Evolutionary conservation across 1,140 invertebrate species (phyloP).

Genomic region (Pseudomyrmex cubaensis): DNA sequence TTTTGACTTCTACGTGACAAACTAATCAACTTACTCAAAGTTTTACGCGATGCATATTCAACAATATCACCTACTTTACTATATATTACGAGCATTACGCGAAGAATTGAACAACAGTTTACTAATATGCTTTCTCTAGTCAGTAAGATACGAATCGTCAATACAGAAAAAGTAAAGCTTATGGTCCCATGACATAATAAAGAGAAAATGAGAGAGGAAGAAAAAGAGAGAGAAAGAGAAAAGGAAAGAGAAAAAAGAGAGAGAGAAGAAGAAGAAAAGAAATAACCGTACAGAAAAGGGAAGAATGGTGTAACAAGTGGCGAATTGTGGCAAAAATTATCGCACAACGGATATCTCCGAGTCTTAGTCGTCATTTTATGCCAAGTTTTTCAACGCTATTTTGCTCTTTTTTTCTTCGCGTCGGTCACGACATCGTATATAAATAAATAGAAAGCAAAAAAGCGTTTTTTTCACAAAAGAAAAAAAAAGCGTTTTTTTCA

Average conservation of each 20-base stretch:
- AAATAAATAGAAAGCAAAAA: background rate
- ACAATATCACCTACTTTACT: constrained; percentile 1
- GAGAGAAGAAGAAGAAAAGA: background rate
- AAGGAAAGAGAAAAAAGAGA: background rate
- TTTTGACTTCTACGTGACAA: background rate
- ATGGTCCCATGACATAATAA: constrained; percentile 51
- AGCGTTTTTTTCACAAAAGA: background rate
- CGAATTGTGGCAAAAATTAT: constrained; percentile 15
- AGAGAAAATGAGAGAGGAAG: background rate
- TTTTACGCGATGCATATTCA: background rate
- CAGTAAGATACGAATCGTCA: constrained; percentile 31
- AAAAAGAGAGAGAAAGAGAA: background rate
- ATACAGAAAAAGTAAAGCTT: constrained; percentile 23
- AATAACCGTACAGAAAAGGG: constrained; percentile 10
- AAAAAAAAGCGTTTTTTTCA: too few species aligned
- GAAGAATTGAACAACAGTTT: constrained; percentile 12
- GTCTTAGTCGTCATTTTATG: constrained; percentile 18
- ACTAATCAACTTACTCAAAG: constrained; percentile 28
- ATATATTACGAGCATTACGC: constrained; percentile 13
- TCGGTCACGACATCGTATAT: background rate
- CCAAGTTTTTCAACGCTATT: constrained; percentile 1
- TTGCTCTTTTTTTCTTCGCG: too few species aligned
- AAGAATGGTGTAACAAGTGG: constrained; percentile 14
- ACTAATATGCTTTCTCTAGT: background rate
- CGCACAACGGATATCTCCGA: constrained; percentile 16